Evolutionary conservation across 2,888 invertebrate genomes (phyloP).

Genomic region (Eupeodes latifasciatus): DNA sequence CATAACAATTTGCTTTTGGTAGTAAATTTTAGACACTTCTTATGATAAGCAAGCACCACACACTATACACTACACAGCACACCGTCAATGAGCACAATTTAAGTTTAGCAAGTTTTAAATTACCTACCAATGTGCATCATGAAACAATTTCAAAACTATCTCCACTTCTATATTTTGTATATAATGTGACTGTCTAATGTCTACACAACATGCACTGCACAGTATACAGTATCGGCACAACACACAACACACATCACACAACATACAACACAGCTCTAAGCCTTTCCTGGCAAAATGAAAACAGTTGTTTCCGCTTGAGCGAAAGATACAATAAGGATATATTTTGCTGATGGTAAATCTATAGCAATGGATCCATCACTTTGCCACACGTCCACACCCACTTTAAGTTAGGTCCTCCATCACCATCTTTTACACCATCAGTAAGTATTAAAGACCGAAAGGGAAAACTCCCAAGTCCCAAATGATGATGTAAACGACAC

Average conservation of each 20-base stretch:
- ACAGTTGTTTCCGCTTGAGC: constrained; percentile 29
- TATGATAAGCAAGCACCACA: not conserved
- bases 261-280: not conserved
- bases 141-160: constrained; percentile 54
- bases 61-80: too few relatives aligned
- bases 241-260: not conserved
- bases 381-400: constrained; percentile 26
- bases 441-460: constrained; percentile 8
- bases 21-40: not conserved
- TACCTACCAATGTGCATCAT: constrained; percentile 50
- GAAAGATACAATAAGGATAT: constrained; percentile 32
- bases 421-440: not conserved
- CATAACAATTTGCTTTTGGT: not conserved
- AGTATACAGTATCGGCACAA: not conserved
- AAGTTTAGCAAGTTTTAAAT: constrained; percentile 19
- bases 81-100: constrained; percentile 17
- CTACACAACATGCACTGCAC: not conserved
- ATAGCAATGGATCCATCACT: constrained; percentile 28
- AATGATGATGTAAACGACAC: constrained; percentile 22
- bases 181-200: not conserved
- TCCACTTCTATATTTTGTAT: not conserved
- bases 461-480: not conserved
- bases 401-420: constrained; percentile 14
- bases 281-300: constrained; percentile 19
- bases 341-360: constrained; percentile 14